These are phyloP conservation scores for Ciona savignyi DNA, from an alignment of 23 tunicate species.

Conservation along the genomic window DNA sequence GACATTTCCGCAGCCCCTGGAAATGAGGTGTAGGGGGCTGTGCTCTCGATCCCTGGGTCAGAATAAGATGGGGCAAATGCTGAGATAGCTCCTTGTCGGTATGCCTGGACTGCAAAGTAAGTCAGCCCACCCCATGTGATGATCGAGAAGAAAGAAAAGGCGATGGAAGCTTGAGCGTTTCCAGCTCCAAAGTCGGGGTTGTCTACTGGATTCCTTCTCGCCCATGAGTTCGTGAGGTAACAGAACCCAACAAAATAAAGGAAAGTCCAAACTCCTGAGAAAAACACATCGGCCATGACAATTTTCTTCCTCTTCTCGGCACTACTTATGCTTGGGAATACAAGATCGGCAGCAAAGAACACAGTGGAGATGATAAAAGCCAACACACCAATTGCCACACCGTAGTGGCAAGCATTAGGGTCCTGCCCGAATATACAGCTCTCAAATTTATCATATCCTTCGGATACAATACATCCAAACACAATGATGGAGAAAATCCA, in stretches of 20 bases:
- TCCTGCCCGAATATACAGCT: slow-evolving; percentile 79
- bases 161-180: slow-evolving; percentile 79
- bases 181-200: slow-evolving; percentile 28
- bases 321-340: slow-evolving; percentile 86
- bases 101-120: slow-evolving; percentile 67
- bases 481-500: slow-evolving; percentile 86
- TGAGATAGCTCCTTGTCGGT: slow-evolving; percentile 79
- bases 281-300: slow-evolving; percentile 77
- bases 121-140: slow-evolving; percentile 82
- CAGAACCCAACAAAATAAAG: slow-evolving; percentile 90
- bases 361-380: slow-evolving; percentile 58
- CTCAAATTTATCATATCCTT: slow-evolving; percentile 29
- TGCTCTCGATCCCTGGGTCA: slow-evolving; percentile 72
- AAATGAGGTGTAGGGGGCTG: slow-evolving; percentile 82
- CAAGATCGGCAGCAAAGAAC: slow-evolving; percentile 66
- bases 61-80: slow-evolving; percentile 87
- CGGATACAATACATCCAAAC: slow-evolving; percentile 93
- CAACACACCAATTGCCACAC: slow-evolving; percentile 71
- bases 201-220: slow-evolving; percentile 2
- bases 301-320: slow-evolving; percentile 87
- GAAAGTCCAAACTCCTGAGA: slow-evolving; percentile 82
- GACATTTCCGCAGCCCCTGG: slow-evolving; percentile 69
- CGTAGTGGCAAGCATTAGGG: slow-evolving; percentile 83
- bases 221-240: slow-evolving; percentile 72
- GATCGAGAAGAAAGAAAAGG: slow-evolving; percentile 86